Evolutionary conservation across 2,888 invertebrate species (phyloP), one percentile per base, ranked within the genome.

Genomic region (Spisula solida): DNA sequence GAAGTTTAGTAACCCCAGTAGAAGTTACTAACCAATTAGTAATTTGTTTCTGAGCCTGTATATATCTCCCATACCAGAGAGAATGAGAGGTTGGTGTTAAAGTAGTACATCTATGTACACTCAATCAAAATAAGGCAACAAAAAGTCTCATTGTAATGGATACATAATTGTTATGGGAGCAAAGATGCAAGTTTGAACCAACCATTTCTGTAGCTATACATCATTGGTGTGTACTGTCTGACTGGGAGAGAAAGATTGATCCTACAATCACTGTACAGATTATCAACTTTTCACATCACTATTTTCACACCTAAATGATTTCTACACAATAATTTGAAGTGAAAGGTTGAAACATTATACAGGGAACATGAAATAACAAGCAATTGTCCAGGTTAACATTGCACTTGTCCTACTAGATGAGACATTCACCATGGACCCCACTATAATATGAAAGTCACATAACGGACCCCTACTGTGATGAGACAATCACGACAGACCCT

Each of bases 321-420:
- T 75, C 34, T 18, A 31, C 75, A 31, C 16, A 8, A 75, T 18
- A 12, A 75, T 34, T 31, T 75, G 34, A 75, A 75, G 31, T 75
- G 75, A 75, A 31, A 34, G 75, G 34, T 75, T 75, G 75, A 75
- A 75, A 75, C 31, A 75, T 31, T 31, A 75, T 75, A 75, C 31
- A 31, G 29, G 18, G 34, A 75, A 29, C 75, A 75, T 75, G 75
- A 75, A 75, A 75, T 75, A 31, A 75, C 75, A 31, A 34, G 75
- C 31, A 75, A 75, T 75, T 75, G 31, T 70, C 31, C 10, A n/a
- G 14, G 5, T 18, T 56, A 31, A 75, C 75, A 75, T 18, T 2
- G 31, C 31, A 12, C 34, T 31, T 31, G 75, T 31, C 16, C 29
- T 34, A 34, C 18, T 31, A 31, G 6, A 25, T 56, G 18, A 5